Evolutionary conservation across 2,888 invertebrate species (phyloP).

Genomic region (Mesochorus sp.): DNA sequence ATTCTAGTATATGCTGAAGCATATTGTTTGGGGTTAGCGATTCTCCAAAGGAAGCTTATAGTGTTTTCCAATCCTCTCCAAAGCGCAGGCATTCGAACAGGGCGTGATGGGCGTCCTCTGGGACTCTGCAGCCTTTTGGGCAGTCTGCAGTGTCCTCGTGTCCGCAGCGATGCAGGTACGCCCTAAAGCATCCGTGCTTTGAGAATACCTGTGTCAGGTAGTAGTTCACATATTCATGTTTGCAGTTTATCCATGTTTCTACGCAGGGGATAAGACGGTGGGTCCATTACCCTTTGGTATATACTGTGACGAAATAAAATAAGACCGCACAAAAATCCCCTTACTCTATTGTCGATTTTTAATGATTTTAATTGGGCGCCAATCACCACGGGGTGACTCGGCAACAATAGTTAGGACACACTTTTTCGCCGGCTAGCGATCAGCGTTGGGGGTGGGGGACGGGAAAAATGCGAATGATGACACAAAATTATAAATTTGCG

Average conservation of each 20-base stretch:
- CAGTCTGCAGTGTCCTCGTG: slow-evolving; percentile 32
- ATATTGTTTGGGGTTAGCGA: background rate
- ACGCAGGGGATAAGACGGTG: background rate
- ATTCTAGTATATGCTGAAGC: background rate
- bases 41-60: background rate
- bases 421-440: too few relatives aligned
- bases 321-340: too few relatives aligned
- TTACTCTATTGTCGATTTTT: too few relatives aligned
- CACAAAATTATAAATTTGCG: too few relatives aligned
- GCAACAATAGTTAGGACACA: too few relatives aligned
- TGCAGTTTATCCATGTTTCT: background rate
- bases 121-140: slow-evolving; percentile 20
- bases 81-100: slow-evolving; percentile 18
- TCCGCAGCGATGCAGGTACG: slow-evolving; percentile 32
- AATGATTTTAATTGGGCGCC: too few relatives aligned
- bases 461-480: too few relatives aligned
- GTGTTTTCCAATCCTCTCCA: slow-evolving; percentile 13
- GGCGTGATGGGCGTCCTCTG: slow-evolving; percentile 18
- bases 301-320: too few relatives aligned
- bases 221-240: slow-evolving; percentile 34
- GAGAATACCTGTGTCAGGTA: slow-evolving; percentile 35
- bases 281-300: too few relatives aligned
- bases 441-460: too few relatives aligned
- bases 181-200: slow-evolving; percentile 36
- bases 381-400: too few relatives aligned